A percentile compares a stretch with the other conserved stretches of the same genome.
Conservation (phyloP, 2,888 invertebrate genomes). For the Oligia strigilis region DNA sequence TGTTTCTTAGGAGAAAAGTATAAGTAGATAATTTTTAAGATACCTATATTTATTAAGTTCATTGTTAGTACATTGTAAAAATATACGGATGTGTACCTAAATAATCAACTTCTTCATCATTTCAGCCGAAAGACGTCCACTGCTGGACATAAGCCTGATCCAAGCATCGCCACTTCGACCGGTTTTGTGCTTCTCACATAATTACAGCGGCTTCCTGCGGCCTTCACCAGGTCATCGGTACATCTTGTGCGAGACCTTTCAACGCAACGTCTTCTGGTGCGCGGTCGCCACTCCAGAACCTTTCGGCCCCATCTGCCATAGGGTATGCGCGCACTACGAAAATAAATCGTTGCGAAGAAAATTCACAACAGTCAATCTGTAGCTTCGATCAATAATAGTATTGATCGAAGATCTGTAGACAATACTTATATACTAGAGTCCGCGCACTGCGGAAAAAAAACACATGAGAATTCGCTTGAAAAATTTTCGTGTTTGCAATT, state of each 20-base stretch:
- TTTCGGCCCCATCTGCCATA: too few relatives aligned
- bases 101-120: background rate
- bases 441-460: too few relatives aligned
- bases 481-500: too few relatives aligned
- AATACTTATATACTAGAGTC: too few relatives aligned
- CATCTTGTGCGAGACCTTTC: background rate
- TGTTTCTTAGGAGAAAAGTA: constrained; percentile 31
- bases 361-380: too few relatives aligned
- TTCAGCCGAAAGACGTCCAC: background rate
- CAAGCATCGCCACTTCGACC: background rate
- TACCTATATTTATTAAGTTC: constrained; percentile 12
- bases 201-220: background rate
- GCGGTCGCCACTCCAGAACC: too few relatives aligned
- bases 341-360: too few relatives aligned
- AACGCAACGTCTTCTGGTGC: background rate
- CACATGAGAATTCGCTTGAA: too few relatives aligned
- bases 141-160: fast-evolving
- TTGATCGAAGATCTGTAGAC: too few relatives aligned
- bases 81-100: constrained; percentile 26
- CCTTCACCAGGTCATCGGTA: background rate
- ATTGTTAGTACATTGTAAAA: background rate
- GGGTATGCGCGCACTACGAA: too few relatives aligned
- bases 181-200: background rate
- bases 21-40: constrained; percentile 17
- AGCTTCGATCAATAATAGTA: too few relatives aligned